phyloP scores from a whole-genome alignment of 2,888 invertebrate genomes.

The Drosophila mimica region DNA sequence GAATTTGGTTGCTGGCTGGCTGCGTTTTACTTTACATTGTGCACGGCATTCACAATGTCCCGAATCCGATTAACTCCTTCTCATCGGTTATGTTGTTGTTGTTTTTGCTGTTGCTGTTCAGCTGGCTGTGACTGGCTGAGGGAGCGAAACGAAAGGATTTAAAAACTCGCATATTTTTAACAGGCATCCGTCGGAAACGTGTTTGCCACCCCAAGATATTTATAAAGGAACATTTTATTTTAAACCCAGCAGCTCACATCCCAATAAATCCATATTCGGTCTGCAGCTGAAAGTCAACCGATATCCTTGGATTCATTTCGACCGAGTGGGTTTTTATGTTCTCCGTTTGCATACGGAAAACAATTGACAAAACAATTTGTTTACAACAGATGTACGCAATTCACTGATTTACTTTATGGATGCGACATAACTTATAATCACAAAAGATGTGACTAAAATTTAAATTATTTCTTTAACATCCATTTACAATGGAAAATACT shows the following conservation, averaged over 20 bases:
- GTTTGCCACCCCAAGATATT: slow-evolving; percentile 32
- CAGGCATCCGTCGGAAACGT: slow-evolving; percentile 46
- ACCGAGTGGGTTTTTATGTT: slow-evolving; percentile 33
- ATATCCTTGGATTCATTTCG: slow-evolving; percentile 35
- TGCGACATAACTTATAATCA: slow-evolving; percentile 12
- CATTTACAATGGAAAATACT: neutral
- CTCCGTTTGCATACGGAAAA: slow-evolving; percentile 23
- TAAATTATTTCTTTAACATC: neutral
- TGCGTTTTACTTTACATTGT: slow-evolving; percentile 44
- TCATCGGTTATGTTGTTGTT: slow-evolving; percentile 13
- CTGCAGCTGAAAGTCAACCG: slow-evolving; percentile 6
- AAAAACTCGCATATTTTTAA: slow-evolving; percentile 41
- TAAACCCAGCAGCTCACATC: slow-evolving; percentile 30
- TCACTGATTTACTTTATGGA: slow-evolving; percentile 28
- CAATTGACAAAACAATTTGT: slow-evolving; percentile 55
- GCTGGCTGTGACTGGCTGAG: slow-evolving; percentile 34
- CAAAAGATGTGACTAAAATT: neutral
- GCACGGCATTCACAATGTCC: slow-evolving; percentile 45
- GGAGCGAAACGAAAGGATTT: slow-evolving; percentile 51
- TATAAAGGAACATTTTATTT: slow-evolving; percentile 31
- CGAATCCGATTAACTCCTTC: slow-evolving; percentile 56
- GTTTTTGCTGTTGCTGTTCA: slow-evolving; percentile 18
- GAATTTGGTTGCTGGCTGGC: slow-evolving; percentile 52
- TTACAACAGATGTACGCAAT: slow-evolving; percentile 33
- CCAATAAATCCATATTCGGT: slow-evolving; percentile 57